A percentile compares a stretch with the other conserved stretches of the same genome.
These are phyloP conservation scores for Caenorhabditis sp. DNA, from an alignment of 2,888 invertebrate genomes.

Conservation along the genomic window DNA sequence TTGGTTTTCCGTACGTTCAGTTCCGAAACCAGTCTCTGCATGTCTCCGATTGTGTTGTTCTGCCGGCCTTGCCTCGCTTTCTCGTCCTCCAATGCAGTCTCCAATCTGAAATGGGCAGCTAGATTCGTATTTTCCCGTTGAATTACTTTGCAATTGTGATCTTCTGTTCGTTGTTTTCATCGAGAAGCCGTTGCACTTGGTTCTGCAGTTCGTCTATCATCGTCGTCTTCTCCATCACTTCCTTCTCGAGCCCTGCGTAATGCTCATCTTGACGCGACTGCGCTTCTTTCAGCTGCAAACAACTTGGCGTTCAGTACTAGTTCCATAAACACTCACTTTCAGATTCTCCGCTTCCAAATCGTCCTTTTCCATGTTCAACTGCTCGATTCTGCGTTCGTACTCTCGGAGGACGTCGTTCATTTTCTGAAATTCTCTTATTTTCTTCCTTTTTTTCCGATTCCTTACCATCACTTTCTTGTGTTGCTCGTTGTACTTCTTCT, in stretches of 20 bases:
- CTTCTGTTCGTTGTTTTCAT: constrained; percentile 58
- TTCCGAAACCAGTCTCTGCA: constrained; percentile 71
- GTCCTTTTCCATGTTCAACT: constrained; percentile 68
- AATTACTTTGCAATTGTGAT: constrained; percentile 57
- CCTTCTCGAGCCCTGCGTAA: constrained; percentile 54
- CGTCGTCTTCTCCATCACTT: constrained; percentile 58
- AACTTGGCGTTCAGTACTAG: not conserved
- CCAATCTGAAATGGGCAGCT: no score
- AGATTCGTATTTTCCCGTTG: no score
- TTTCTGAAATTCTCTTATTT: no score
- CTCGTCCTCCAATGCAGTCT: constrained; percentile 59
- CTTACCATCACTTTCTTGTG: constrained; percentile 76
- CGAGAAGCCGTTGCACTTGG: constrained; percentile 56
- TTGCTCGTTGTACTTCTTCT: constrained; percentile 75
- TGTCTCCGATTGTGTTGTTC: constrained; percentile 67
- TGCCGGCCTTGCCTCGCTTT: constrained; percentile 57
- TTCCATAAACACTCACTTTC: constrained; percentile 22
- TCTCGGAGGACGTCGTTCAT: constrained; percentile 70
- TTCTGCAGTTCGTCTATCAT: constrained; percentile 63
- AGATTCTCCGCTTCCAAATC: constrained; percentile 64
- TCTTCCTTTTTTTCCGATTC: no score
- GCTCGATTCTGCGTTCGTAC: constrained; percentile 70
- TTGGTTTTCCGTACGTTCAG: no score
- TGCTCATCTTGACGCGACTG: constrained; percentile 59
- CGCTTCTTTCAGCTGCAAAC: constrained; percentile 56